Conservation (phyloP, 2,113 vertebrate species). For the Meleagris gallopavo region DNA sequence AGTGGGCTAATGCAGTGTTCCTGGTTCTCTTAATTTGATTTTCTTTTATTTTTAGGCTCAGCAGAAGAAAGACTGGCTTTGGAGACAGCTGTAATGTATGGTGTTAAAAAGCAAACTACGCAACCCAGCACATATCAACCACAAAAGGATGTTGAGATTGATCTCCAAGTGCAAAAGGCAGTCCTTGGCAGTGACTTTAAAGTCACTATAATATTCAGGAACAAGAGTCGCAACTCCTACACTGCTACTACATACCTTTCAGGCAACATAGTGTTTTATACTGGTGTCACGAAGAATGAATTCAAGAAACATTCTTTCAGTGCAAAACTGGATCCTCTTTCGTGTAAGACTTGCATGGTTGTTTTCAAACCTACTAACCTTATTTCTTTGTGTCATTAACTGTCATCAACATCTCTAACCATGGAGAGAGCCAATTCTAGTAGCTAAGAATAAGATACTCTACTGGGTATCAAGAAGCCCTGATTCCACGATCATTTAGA, state of each 20-base stretch:
- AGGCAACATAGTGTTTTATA: constrained; percentile 90
- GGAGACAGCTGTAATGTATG: constrained; percentile 89
- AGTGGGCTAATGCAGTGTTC: neutral
- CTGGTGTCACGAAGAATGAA: constrained; percentile 86
- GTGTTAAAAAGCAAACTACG: constrained; percentile 78
- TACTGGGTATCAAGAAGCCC: neutral
- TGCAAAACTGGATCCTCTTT: constrained; percentile 68
- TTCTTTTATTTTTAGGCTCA: constrained; percentile 79
- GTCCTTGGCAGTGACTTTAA: constrained; percentile 85
- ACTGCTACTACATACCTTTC: constrained; percentile 82
- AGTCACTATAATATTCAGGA: constrained; percentile 85
- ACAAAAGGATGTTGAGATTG: constrained; percentile 80
- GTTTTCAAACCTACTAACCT: neutral
- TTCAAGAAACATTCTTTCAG: constrained; percentile 82
- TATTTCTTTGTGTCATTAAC: neutral
- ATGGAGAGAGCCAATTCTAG: neutral
- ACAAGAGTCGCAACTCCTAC: constrained; percentile 77
- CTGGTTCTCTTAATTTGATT: neutral
- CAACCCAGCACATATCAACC: constrained; percentile 63
- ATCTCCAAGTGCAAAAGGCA: constrained; percentile 80
- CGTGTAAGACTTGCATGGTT: constrained; percentile 71
- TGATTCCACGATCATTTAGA: neutral
- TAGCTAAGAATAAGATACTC: neutral
- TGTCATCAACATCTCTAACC: neutral
- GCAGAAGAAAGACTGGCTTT: constrained; percentile 88